A percentile compares a stretch with the other conserved stretches of the same genome.
Conservation (phyloP, 2,113 vertebrate genomes). For the Dasyprocta punctata region DNA sequence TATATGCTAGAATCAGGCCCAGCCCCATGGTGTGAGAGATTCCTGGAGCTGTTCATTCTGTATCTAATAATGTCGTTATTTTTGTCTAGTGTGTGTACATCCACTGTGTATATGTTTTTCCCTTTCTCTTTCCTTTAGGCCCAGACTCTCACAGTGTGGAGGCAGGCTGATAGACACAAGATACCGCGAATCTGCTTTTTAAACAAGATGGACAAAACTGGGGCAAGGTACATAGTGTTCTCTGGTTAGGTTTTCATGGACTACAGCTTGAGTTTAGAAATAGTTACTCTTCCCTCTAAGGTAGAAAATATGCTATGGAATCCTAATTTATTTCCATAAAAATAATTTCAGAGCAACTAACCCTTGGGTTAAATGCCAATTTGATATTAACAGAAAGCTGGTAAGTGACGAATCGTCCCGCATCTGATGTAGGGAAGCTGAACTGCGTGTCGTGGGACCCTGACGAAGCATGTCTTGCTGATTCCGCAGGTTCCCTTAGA, state of each 20-base stretch:
- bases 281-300: not conserved
- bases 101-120: not conserved
- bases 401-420: not conserved
- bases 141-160: constrained; percentile 97
- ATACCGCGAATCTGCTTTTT: constrained; percentile 96
- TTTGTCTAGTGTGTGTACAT: not conserved
- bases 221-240: constrained; percentile 89
- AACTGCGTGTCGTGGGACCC: not conserved
- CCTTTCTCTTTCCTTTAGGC: constrained; percentile 87
- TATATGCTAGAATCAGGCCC: not conserved
- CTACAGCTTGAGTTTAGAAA: constrained; percentile 41
- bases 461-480: not conserved
- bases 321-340: not conserved
- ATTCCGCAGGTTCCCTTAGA: not conserved
- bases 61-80: not conserved
- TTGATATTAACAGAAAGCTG: constrained; percentile 5
- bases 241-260: constrained; percentile 33
- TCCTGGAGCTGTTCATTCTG: not conserved
- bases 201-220: constrained; percentile 98
- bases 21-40: not conserved
- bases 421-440: not conserved
- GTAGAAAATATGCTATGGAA: not conserved
- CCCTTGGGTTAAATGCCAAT: not conserved
- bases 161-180: constrained; percentile 95
- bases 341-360: not conserved